Evolutionary conservation across 1,140 invertebrate species (phyloP), one percentile per base, ranked within the genome.

Genomic region (Aphaenogaster rudis): DNA sequence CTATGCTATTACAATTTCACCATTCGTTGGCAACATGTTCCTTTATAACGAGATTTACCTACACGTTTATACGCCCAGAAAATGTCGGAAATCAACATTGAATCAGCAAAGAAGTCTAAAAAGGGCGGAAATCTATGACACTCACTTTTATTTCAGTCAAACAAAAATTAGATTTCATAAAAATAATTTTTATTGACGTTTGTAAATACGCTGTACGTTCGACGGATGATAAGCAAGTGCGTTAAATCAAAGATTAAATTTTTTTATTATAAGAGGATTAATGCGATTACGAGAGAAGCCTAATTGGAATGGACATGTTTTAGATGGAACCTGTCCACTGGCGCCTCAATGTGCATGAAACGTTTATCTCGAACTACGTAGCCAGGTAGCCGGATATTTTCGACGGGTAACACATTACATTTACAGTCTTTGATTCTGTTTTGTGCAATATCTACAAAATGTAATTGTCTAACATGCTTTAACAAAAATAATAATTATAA

Each of bases 21-120:
- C 33, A 36, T 64, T 39, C 7, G 61, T 36, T 64, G 61, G 61
- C 33, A 36, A 64, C 6, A 36, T 64, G 7, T 36, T 64, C 13
- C 5, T 39, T 50, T 50, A 50, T 50, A 13, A 0, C 28, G 28
- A 28, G 48, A 50, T 50, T 48, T 66, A 52, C 15, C 45, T 64
- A 36, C 52, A 74, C 13, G 21, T 48, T 7, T 67, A 63, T 69
- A 86, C 48, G 64, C 69, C 76, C 21, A 57, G 82, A 78, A 78
- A 64, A 67, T 79, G 61, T 21, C 6, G 48, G 39, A 57, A 57
- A 69, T 81, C 21, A 33, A 81, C 63, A 67, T 81, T 81, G 5
- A 45, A 52, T 45, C 57, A 39, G 15, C 21, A 77, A 42, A 61
- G 21, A 45, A 77, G 8, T 17, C 48, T 52, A 15, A 52, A 45